Evolutionary conservation across 2,888 invertebrate species (phyloP), one percentile per base, ranked within the genome.

Genomic region (Cephalotes varians): DNA sequence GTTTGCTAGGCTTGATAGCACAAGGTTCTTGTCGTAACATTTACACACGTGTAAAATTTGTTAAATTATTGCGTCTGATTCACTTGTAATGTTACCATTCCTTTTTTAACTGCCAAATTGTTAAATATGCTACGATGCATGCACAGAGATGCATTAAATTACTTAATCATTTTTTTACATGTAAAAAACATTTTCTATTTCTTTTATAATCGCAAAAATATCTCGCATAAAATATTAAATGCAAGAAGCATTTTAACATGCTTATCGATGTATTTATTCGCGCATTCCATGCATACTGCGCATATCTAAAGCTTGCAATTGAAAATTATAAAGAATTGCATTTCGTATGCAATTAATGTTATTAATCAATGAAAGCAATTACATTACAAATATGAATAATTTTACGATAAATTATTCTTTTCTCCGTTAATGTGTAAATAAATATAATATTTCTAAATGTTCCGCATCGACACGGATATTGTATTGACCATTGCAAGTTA

Each of bases 91-190:
- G n/a, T 79, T 80, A 83, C 62, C 88, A 89, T 89, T 89, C 88
- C 88, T 85, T 71, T 84, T 69, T 82, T 40, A 82, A 88, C 86
- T 89, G 85, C 84, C 88, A 84, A 64, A 82, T 73, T 40, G 69
- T 65, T 77, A 71, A 81, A 58, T 18, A 25, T 77, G 72, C 49
- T 72, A 49, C 2, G 31, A 62, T 21, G 51, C 44, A 34, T 54
- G 10, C 18, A 18, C 49, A 62, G 3, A 18, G 18, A 62, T 40
- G 25, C n/a, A 64, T 76, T 64, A 51, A 64, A 76, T 76, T 51
- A 76, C 12, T 49, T 64, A 9, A 28, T 37, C 3, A 6, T 21
- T 65, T 64, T n/a, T 71, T 60, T 37, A 76, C 12, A 37, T 6
- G 4, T 15, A 65, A 4, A 34, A 10, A 25, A n/a, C 6, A 64